A percentile compares a stretch with the other conserved stretches of the same genome.
phyloP scores from a whole-genome alignment of 2,797 vertebrate species.

The Myotis findleyi region DNA sequence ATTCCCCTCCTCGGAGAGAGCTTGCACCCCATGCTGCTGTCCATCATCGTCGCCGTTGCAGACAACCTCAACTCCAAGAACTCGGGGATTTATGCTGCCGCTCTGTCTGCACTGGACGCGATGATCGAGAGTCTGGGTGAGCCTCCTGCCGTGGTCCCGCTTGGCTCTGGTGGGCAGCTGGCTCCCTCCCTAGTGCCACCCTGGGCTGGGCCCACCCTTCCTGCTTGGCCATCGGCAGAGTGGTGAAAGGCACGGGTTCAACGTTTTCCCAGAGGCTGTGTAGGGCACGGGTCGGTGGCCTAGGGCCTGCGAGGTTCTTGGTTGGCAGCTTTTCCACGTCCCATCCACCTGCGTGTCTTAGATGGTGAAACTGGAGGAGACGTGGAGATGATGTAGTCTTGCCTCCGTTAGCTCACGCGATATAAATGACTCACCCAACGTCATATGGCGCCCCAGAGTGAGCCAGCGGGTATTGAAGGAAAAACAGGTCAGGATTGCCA shows the following conservation, averaged over 20 bases:
- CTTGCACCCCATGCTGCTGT: constrained; percentile 80
- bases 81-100: constrained; percentile 76
- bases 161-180: not conserved
- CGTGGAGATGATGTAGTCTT: not conserved
- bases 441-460: not conserved
- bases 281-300: not conserved
- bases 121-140: constrained; percentile 84
- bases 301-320: not conserved
- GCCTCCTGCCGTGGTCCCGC: not conserved
- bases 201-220: not conserved
- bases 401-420: not conserved
- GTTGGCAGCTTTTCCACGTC: not conserved
- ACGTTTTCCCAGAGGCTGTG: not conserved
- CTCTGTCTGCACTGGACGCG: constrained; percentile 70
- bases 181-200: not conserved
- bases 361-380: not conserved
- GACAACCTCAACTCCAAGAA: constrained; percentile 88
- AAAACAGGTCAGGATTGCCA: no score
- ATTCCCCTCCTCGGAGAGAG: constrained; percentile 75
- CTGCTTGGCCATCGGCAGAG: not conserved
- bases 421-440: not conserved
- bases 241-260: not conserved
- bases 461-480: not conserved
- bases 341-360: not conserved
- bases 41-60: constrained; percentile 73